Evolutionary conservation across 2,113 vertebrate genomes (phyloP), one percentile per base, ranked within the genome.

Genomic region (Holacanthus passer): DNA sequence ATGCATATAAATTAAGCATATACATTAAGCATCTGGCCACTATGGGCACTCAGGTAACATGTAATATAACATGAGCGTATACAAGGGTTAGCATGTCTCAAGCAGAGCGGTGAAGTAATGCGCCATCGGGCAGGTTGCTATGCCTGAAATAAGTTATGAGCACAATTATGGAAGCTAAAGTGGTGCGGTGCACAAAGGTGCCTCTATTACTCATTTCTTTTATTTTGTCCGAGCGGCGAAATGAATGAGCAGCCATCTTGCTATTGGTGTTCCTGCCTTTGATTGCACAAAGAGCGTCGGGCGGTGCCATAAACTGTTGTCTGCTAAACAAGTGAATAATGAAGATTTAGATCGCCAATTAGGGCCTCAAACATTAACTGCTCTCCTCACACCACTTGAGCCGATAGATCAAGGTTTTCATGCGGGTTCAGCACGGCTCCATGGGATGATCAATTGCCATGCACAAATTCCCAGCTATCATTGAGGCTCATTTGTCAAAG

Each of bases 311-410:
- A 76, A 78, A 87, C 39, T 52, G 55, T 71, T 59, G 73, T 87
- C 60, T 73, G 77, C 75, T 87, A 82, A 87, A 94, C 71, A 83
- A 79, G 66, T 81, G 68, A 81, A 87, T 82, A 79, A 91, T 91
- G 66, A 87, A 89, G 89, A 93, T 88, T 88, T 90, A 91, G 82
- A 80, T 83, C 62, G 45, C 60, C 80, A 88, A 84, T 90, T 86
- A 87, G 43, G 65, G 53, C 27, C 17, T 84, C 63, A 74, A 84
- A 89, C 75, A 77, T 53, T 41, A 87, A 75, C 74, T 64, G 76
- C 82, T 68, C 84, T 83, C 62, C 84, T 67, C 75, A 47, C 43
- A n/a, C 78, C 22, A 53, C 58, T 86, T 79, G 59, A 83, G 59
- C 75, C 71, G 37, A 79, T 78, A 53, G 76, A 79, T 88, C 69